Conservation (phyloP, 2,888 invertebrate genomes). For the Cyaniris semiargus region DNA sequence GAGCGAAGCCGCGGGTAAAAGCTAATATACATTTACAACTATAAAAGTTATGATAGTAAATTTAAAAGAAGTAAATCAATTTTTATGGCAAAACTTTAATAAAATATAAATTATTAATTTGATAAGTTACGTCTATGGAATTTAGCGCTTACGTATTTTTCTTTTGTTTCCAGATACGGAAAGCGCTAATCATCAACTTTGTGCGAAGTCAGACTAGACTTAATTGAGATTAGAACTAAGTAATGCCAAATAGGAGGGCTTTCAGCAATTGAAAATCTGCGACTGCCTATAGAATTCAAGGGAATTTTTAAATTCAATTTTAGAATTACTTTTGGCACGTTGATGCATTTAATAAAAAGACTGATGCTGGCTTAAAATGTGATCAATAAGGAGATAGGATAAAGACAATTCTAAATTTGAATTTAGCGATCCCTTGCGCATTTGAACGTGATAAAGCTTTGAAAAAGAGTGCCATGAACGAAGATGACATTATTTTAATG, state of each 20-base stretch:
- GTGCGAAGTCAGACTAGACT: background rate
- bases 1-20: too few species aligned
- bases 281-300: background rate
- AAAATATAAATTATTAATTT: background rate
- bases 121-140: too few species aligned
- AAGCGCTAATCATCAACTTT: background rate
- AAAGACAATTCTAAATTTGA: background rate
- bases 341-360: background rate
- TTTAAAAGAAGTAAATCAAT: background rate
- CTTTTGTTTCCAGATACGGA: background rate
- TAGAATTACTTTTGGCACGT: background rate
- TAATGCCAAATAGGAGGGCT: conserved; percentile 13
- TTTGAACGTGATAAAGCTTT: background rate
- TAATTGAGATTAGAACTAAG: conserved; percentile 1
- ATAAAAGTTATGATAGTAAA: background rate
- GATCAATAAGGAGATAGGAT: background rate
- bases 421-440: background rate
- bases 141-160: background rate
- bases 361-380: background rate
- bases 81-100: background rate
- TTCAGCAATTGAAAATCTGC: background rate
- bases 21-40: background rate
- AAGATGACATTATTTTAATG: background rate
- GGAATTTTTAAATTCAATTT: background rate
- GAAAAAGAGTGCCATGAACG: conserved; percentile 7